Evolutionary conservation across 2,797 vertebrate species (phyloP).

Genomic region (Xenops minutus): DNA sequence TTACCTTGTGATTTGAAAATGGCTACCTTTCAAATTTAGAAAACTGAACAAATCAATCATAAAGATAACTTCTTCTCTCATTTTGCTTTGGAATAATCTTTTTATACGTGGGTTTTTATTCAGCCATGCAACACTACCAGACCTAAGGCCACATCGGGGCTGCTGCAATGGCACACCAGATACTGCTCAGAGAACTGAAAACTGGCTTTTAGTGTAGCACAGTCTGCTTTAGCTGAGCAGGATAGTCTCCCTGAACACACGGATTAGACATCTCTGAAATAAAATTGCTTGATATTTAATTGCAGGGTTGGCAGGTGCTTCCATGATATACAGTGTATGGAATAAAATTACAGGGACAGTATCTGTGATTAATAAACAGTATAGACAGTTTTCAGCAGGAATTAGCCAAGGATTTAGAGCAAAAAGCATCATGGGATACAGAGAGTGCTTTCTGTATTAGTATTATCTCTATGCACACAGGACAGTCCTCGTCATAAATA

Average conservation of each 20-base stretch:
- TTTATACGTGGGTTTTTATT: neutral
- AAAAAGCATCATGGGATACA: neutral
- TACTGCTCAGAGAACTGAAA: neutral
- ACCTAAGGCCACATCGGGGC: neutral
- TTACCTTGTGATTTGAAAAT: neutral
- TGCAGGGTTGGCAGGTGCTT: neutral
- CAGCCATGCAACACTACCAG: neutral
- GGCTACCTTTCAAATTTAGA: neutral
- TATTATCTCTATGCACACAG: constrained; percentile 47
- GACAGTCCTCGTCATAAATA: neutral
- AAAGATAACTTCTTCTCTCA: neutral
- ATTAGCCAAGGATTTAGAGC: constrained; percentile 21
- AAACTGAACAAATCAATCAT: neutral
- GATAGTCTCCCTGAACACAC: neutral
- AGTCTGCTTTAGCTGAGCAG: neutral
- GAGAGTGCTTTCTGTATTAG: neutral
- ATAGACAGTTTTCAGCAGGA: neutral
- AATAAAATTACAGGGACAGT: neutral
- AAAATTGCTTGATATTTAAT: neutral
- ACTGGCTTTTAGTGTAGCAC: neutral
- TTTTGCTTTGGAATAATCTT: neutral
- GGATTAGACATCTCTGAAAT: neutral
- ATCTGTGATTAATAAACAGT: neutral
- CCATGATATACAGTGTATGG: neutral
- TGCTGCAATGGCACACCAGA: neutral